phyloP scores from a whole-genome alignment of 1,140 invertebrate species.

The Neotoxoptera formosana region DNA sequence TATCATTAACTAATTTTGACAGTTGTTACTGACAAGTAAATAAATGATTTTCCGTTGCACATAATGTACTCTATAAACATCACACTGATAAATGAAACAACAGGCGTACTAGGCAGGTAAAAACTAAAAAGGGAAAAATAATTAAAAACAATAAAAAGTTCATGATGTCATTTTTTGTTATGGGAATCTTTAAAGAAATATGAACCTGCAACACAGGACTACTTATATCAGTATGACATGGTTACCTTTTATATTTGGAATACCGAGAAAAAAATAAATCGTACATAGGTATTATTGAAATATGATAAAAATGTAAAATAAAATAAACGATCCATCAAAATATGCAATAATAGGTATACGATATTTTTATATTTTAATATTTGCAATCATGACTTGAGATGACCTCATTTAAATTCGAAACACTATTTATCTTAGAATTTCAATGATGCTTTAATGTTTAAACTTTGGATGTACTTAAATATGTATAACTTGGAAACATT shows the following conservation, averaged over 20 bases:
- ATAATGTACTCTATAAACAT: constrained; percentile 18
- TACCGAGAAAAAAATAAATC: not conserved
- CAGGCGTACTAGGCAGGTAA: not conserved
- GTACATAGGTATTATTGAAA: too few species aligned
- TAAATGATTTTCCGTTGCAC: not conserved
- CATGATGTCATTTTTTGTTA: not conserved
- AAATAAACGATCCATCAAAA: not conserved
- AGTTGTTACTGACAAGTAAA: constrained; percentile 15
- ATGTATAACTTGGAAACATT: not conserved
- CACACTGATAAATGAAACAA: constrained; percentile 5
- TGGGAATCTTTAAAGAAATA: not conserved
- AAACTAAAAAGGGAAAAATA: not conserved
- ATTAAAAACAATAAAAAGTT: not conserved
- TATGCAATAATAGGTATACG: not conserved
- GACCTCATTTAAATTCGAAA: not conserved
- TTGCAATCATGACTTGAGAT: not conserved
- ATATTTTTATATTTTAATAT: not conserved
- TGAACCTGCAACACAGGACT: not conserved
- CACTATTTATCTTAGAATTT: not conserved
- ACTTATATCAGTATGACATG: not conserved
- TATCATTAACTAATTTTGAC: constrained; percentile 13
- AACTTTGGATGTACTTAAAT: not conserved
- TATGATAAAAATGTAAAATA: not conserved
- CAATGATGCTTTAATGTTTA: constrained; percentile 12
- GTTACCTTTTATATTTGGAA: not conserved